These are phyloP conservation scores for Eupithecia exiguata DNA, from an alignment of 2,888 invertebrate species.

Conservation along the genomic window DNA sequence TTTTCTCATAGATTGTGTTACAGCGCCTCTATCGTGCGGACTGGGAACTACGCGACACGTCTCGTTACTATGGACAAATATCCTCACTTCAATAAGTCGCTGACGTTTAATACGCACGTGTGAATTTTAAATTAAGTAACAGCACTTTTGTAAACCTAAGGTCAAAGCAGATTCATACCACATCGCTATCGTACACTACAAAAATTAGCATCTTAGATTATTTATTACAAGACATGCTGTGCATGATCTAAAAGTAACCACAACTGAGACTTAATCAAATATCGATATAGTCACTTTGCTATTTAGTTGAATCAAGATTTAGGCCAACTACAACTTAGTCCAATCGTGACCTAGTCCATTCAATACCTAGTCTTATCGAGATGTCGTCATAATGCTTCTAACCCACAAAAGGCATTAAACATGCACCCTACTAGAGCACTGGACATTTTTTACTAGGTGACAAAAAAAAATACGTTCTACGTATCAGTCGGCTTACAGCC, in stretches of 20 bases:
- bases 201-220: not conserved
- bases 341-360: no score
- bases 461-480: not conserved
- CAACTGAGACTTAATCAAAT: no score
- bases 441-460: not conserved
- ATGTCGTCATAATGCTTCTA: no score
- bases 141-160: not conserved
- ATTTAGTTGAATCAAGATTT: no score
- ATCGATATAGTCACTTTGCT: no score
- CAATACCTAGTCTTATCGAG: no score
- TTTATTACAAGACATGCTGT: not conserved
- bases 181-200: not conserved
- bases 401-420: no score
- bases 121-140: not conserved
- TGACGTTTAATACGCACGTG: not conserved
- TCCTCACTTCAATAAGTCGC: not conserved
- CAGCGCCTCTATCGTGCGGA: no score
- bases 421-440: not conserved
- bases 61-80: no score
- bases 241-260: not conserved
- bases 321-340: no score
- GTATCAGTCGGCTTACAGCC: not conserved
- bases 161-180: not conserved
- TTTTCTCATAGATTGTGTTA: no score
- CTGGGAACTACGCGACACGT: no score